A percentile compares a stretch with the other conserved stretches of the same genome.
Conservation (phyloP, 2,113 vertebrate genomes). For the Salvelinus namaycush region DNA sequence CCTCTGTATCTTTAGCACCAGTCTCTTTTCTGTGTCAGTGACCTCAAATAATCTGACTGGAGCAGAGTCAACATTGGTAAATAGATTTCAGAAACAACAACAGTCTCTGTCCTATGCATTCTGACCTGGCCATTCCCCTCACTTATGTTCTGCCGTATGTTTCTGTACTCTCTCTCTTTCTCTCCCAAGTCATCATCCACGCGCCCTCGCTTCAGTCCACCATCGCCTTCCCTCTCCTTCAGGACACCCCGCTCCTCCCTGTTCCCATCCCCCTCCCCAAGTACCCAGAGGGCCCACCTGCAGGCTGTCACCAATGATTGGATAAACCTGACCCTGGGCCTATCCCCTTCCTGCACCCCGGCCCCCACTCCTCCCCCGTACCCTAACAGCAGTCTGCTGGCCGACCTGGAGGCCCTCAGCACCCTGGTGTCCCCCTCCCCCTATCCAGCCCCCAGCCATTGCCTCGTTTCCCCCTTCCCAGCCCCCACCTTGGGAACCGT, state of each 20-base stretch:
- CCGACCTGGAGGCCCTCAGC: conserved; percentile 69
- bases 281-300: conserved; percentile 32
- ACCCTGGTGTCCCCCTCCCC: conserved; percentile 54
- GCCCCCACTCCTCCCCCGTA: conserved; percentile 59
- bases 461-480: conserved; percentile 24
- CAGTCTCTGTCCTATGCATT: neutral
- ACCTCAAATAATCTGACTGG: too few species aligned
- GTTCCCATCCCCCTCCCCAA: conserved; percentile 58
- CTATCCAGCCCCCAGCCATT: conserved; percentile 42
- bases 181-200: conserved; percentile 42
- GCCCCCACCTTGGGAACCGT: conserved; percentile 40
- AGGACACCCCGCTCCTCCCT: conserved; percentile 43
- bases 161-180: conserved; percentile 10
- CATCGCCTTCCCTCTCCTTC: conserved; percentile 30
- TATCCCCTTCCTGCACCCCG: conserved; percentile 62
- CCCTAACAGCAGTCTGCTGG: conserved; percentile 67
- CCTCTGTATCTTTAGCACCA: neutral
- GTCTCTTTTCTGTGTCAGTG: neutral
- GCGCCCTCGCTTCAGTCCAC: conserved; percentile 44
- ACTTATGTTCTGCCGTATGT: conserved; percentile 7
- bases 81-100: neutral
- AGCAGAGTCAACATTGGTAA: too few species aligned
- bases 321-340: conserved; percentile 61
- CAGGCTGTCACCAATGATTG: conserved; percentile 58
- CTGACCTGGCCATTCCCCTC: neutral